A percentile compares a stretch with the other conserved stretches of the same genome.
phyloP scores from a whole-genome alignment of 2,888 invertebrate genomes.

The Acleris holmiana region DNA sequence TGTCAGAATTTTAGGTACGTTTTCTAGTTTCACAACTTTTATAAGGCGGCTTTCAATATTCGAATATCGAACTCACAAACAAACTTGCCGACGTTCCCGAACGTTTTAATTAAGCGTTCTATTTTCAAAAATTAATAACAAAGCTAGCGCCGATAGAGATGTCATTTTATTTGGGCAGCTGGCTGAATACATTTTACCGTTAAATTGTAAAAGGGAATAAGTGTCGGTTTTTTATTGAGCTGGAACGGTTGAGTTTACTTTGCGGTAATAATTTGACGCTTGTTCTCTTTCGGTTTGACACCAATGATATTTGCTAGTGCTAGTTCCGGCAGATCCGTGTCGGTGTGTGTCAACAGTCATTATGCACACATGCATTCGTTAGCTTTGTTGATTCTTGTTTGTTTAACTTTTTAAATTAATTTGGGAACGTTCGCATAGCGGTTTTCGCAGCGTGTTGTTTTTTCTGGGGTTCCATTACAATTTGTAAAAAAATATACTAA shows the following conservation, averaged over 20 bases:
- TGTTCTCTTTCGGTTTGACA: slow-evolving; percentile 8
- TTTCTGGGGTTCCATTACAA: not conserved
- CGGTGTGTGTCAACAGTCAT: slow-evolving; percentile 30
- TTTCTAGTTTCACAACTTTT: not conserved
- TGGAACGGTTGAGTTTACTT: not conserved
- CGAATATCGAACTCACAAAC: slow-evolving; percentile 27
- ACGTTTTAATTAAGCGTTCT: slow-evolving; percentile 35
- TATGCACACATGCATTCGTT: slow-evolving; percentile 23
- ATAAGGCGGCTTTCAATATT: slow-evolving; percentile 9
- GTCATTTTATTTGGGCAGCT: slow-evolving; percentile 32
- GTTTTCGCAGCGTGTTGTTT: slow-evolving; percentile 8
- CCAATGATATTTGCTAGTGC: slow-evolving; percentile 24
- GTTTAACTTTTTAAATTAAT: slow-evolving; percentile 27
- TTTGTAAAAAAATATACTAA: not conserved
- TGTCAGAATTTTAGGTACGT: too few relatives aligned
- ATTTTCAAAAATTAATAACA: slow-evolving; percentile 26
- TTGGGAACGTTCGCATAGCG: slow-evolving; percentile 6
- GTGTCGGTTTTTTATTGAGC: not conserved
- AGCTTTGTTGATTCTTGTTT: slow-evolving; percentile 29
- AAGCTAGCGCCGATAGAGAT: slow-evolving; percentile 26
- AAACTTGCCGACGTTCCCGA: slow-evolving; percentile 16
- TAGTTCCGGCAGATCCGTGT: slow-evolving; percentile 24
- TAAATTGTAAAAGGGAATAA: slow-evolving; percentile 16
- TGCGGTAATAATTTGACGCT: not conserved
- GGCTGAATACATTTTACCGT: not conserved